Base-by-base conservation (phyloP, 2,888 invertebrate species). In the Nesidiocoris tenuis region DNA sequence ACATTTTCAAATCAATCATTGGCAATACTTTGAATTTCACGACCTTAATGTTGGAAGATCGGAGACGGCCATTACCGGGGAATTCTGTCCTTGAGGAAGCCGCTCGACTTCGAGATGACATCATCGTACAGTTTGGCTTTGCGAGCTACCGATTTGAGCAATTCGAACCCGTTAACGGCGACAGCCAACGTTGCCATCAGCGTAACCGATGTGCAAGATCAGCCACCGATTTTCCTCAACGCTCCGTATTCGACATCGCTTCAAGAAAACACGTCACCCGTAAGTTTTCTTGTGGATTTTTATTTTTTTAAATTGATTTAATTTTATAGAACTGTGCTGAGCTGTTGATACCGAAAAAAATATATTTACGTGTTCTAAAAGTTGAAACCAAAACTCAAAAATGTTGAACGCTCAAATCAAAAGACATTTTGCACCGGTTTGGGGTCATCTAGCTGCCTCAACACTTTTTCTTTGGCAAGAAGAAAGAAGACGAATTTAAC, bases 181-280 rank as follows among this genome's bases (percentile, higher is more conserved):
- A 84, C 88, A 17, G 92, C 93, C 0, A 90, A 90, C 61, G 87
- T 95, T 12, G 88, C 92, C 0, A 90, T 91, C 0, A 89, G 90
- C 57, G 87, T 95, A 3, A 84, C 89, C 77, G 95, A 95, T 82
- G 89, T 93, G 0, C 95, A 89, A 82, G 94, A 95, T 83, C 93
- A 93, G 81, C 90, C 92, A 5, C 94, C 94, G 0, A 85, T 88
- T n/a, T 94, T 95, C 81, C 82, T 90, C 0, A 91, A 92, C 82
- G 90, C 92, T 0, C 94, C 94, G 0, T 94, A 91, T 81, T 91
- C 91, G 2, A 90, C 90, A 0, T 90, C 90, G 0, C 87, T 94
- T 0, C 86, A 89, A 1, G 94, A 95, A 83, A 92, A 92, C 81
- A 90, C 90, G 0, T 84, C 87, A 0, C 85, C 88, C 76, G 90